Evolutionary conservation across 2,888 invertebrate genomes (phyloP).

Genomic region (Drosophila parthenogenetica): DNA sequence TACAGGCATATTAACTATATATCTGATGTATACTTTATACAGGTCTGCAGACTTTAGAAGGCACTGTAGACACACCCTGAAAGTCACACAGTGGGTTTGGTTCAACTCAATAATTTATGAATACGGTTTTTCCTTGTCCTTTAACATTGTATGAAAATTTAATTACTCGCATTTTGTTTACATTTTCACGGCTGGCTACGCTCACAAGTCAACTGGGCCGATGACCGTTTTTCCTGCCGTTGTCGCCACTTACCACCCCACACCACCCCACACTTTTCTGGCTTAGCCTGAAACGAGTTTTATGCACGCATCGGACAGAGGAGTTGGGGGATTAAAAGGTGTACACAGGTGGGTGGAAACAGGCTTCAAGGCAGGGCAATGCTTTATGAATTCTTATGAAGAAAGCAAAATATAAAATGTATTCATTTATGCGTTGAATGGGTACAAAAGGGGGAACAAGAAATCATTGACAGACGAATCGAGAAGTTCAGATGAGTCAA

Average conservation of each 20-base stretch:
- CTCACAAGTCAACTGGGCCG: constrained; percentile 51
- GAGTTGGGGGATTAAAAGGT: background rate
- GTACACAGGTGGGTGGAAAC: background rate
- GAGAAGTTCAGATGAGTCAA: constrained; percentile 12
- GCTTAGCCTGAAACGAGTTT: constrained; percentile 52
- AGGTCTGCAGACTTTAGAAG: background rate
- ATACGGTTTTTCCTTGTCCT: constrained; percentile 59
- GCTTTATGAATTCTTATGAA: constrained; percentile 3
- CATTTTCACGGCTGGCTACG: constrained; percentile 65
- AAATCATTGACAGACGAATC: constrained; percentile 20
- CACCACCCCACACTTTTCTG: background rate
- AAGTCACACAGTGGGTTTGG: constrained; percentile 5
- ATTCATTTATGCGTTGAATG: constrained; percentile 6
- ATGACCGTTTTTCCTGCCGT: constrained; percentile 40
- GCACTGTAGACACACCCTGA: constrained; percentile 33
- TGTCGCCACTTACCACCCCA: background rate
- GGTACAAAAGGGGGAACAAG: background rate
- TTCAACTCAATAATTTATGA: constrained; percentile 63
- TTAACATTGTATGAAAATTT: constrained; percentile 66
- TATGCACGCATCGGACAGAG: constrained; percentile 53
- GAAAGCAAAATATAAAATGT: background rate
- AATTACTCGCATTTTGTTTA: constrained; percentile 76
- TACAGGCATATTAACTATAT: constrained; percentile 2
- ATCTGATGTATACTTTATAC: too few species aligned
- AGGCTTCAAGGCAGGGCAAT: constrained; percentile 24